These are phyloP conservation scores for Ptiloglossa arizonensis DNA, from an alignment of 1,140 invertebrate species.

Conservation along the genomic window DNA sequence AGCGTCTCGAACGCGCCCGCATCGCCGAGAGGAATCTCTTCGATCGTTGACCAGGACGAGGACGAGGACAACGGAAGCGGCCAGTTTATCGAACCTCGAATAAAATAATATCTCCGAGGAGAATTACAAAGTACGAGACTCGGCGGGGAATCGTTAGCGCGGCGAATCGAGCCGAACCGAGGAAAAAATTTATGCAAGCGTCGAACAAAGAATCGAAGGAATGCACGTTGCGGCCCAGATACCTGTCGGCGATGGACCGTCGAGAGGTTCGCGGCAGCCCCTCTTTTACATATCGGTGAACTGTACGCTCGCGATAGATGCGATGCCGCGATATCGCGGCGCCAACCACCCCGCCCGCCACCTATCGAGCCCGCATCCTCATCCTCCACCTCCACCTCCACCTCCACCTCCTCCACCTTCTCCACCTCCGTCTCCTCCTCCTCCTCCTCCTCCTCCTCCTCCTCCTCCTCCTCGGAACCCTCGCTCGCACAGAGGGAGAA, in stretches of 20 bases:
- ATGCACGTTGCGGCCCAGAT: conserved; percentile 22
- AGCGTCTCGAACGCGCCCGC: too few relatives aligned
- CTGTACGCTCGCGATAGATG: conserved; percentile 62
- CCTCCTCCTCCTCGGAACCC: conserved; percentile 10
- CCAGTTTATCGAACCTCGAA: neutral
- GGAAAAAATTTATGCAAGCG: conserved; percentile 30
- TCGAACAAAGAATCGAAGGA: conserved; percentile 28
- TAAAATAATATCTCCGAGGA: neutral
- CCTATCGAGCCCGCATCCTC: conserved; percentile 42
- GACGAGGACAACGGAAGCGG: too few relatives aligned
- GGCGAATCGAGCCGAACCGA: neutral
- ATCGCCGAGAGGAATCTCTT: too few relatives aligned
- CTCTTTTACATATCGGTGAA: conserved; percentile 66
- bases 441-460: too few relatives aligned
- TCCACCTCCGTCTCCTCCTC: too few relatives aligned
- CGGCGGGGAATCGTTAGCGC: neutral
- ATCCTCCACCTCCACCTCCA: too few relatives aligned
- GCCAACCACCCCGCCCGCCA: conserved; percentile 42
- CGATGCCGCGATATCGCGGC: conserved; percentile 63
- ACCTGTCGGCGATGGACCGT: conserved; percentile 51
- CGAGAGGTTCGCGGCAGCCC: conserved; percentile 9
- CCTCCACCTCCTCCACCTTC: too few relatives aligned
- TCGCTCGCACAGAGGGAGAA: neutral
- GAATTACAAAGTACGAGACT: neutral
- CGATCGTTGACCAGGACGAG: too few relatives aligned